Evolutionary conservation across 2,113 vertebrate species (phyloP), one percentile per base, ranked within the genome.

Genomic region (Siniperca knerii): DNA sequence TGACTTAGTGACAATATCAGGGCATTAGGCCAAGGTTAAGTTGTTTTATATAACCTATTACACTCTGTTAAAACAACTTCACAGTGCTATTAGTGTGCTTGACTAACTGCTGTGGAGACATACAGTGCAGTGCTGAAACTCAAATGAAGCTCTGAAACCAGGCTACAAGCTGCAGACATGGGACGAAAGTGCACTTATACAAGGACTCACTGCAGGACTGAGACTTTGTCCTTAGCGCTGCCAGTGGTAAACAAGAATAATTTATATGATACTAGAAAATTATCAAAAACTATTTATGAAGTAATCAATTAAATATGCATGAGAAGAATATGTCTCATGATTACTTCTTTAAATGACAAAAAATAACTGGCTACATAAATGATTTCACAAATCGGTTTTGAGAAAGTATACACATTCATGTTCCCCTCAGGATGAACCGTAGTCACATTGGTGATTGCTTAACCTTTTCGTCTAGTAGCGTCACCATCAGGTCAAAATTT

Each of bases 41-140:
- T 81, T 69, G 73, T 73, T 71, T 84, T 86, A 84, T 82, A 61
- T 72, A 81, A 87, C 64, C 37, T n/a, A n/a, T 46, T 72, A 77
- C 52, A 42, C 60, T 58, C 25, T 62, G 52, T 54, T 81, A 66
- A 76, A 82, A 82, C 67, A 70, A 68, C 74, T 78, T 61, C 6
- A 48, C 29, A 20, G 67, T 60, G 35, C 48, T 70, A 42, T 74
- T 66, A 65, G 12, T 71, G 60, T 55, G 58, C 64, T 7, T 46
- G 64, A 60, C 66, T 50, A 23, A 77, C 74, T 68, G 58, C 57
- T 68, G 66, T 61, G n/a, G n/a, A 46, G 48, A 54, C 54, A 75
- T 5, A 12, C 13, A 64, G 33, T 7, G 21, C 37, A 21, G 21
- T 21, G 25, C 66, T 64, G 65, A 81, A 42, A 58, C 29, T 81